Evolutionary conservation across 2,797 vertebrate genomes (phyloP).

Genomic region (Micropoecilia bifurca): DNA sequence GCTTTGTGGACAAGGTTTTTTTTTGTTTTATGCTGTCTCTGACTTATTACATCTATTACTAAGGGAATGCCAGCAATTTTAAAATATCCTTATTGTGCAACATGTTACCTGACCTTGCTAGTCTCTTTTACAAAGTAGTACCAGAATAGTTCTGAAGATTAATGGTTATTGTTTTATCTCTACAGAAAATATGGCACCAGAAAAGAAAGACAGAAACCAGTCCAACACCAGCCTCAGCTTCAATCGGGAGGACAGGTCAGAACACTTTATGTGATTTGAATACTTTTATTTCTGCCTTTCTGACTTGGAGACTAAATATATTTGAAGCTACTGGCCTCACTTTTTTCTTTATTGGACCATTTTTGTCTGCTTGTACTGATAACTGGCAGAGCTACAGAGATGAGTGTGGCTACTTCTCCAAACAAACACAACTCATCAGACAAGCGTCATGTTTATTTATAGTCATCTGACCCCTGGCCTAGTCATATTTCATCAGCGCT

Average conservation of each 20-base stretch:
- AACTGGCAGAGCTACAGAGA: background rate
- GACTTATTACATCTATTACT: background rate
- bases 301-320: background rate
- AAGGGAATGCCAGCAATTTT: background rate
- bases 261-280: conserved; percentile 1
- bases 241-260: conserved; percentile 45
- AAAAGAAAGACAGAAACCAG: background rate
- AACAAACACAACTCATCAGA: background rate
- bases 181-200: conserved; percentile 24
- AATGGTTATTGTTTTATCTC: background rate
- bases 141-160: background rate
- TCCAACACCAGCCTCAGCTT: background rate
- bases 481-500: background rate
- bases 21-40: background rate
- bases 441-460: background rate
- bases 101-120: too few species aligned
- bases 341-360: background rate
- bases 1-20: background rate
- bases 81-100: background rate
- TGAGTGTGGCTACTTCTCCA: background rate
- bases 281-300: background rate
- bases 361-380: background rate
- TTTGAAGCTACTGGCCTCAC: background rate
- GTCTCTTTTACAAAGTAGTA: background rate
- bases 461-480: background rate